phyloP scores from a whole-genome alignment of 1,140 invertebrate genomes.

The Hydropsyche tenuis region DNA sequence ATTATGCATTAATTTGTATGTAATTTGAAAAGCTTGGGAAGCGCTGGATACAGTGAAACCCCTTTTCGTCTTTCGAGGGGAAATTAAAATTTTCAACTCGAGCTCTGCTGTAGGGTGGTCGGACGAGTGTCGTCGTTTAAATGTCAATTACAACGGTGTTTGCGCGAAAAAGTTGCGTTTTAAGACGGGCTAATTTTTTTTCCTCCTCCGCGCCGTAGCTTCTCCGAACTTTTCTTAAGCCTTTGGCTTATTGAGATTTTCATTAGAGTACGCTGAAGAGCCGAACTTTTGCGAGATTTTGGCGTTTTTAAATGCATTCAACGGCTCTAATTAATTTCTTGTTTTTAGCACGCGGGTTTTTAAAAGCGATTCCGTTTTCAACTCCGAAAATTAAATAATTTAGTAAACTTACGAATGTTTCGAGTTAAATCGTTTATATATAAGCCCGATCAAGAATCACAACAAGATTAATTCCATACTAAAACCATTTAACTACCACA shows the following conservation, averaged over 20 bases:
- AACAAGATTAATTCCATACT: too few species aligned
- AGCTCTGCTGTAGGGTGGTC: not conserved
- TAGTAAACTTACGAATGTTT: too few species aligned
- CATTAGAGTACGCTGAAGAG: not conserved
- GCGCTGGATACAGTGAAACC: not conserved
- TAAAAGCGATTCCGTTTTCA: too few species aligned
- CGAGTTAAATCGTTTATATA: too few species aligned
- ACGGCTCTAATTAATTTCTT: too few species aligned
- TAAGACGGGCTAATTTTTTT: not conserved
- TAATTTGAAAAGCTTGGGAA: too few species aligned
- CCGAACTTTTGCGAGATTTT: not conserved
- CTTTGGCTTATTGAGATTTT: not conserved
- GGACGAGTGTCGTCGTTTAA: constrained; percentile 19
- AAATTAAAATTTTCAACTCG: constrained; percentile 31
- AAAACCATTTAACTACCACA: too few species aligned
- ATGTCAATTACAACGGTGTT: constrained; percentile 31
- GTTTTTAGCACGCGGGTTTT: too few species aligned
- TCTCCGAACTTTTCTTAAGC: not conserved
- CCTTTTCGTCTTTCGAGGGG: not conserved
- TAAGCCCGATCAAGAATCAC: too few species aligned
- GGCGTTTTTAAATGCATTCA: too few species aligned
- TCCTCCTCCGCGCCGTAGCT: not conserved
- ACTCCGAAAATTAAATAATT: too few species aligned
- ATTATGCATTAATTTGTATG: too few species aligned
- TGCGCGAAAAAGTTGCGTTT: not conserved